These are phyloP conservation scores for Keiferia lycopersicella DNA, from an alignment of 2,888 invertebrate species.

Conservation along the genomic window DNA sequence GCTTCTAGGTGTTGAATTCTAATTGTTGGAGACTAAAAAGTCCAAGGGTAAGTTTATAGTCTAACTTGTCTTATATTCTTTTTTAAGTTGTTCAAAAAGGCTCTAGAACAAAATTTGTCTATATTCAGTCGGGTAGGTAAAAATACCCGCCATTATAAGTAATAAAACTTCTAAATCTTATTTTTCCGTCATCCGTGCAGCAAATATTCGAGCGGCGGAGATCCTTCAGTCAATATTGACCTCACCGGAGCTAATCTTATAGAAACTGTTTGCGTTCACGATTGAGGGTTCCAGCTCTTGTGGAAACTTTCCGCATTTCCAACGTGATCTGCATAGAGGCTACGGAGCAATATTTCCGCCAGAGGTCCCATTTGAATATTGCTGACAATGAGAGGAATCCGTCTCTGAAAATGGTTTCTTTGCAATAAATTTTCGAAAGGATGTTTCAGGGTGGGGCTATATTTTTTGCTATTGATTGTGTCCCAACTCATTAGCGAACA, in stretches of 20 bases:
- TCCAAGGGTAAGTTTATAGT: no score
- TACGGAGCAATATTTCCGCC: constrained; percentile 73
- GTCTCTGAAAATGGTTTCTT: background rate
- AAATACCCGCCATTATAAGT: no score
- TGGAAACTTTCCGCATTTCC: constrained; percentile 71
- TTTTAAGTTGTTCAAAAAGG: no score
- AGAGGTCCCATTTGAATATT: constrained; percentile 65
- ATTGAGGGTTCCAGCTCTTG: constrained; percentile 70
- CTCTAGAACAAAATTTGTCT: no score
- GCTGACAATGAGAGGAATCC: constrained; percentile 48
- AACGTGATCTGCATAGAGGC: constrained; percentile 75
- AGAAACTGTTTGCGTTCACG: constrained; percentile 74
- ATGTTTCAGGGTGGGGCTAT: background rate
- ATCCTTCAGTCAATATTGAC: constrained; percentile 66
- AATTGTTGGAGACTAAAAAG: no score
- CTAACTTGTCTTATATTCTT: no score
- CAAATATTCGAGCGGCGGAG: background rate
- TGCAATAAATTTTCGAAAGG: background rate
- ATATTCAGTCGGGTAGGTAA: no score
- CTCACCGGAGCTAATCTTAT: constrained; percentile 69
- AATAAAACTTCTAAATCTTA: constrained; percentile 36
- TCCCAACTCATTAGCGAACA: no score
- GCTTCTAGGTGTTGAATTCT: no score
- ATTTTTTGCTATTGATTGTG: background rate
- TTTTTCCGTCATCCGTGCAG: constrained; percentile 1